Evolutionary conservation across 2,113 vertebrate species (phyloP), one percentile per base, ranked within the genome.

Genomic region (Microcebus lehilahytsara): DNA sequence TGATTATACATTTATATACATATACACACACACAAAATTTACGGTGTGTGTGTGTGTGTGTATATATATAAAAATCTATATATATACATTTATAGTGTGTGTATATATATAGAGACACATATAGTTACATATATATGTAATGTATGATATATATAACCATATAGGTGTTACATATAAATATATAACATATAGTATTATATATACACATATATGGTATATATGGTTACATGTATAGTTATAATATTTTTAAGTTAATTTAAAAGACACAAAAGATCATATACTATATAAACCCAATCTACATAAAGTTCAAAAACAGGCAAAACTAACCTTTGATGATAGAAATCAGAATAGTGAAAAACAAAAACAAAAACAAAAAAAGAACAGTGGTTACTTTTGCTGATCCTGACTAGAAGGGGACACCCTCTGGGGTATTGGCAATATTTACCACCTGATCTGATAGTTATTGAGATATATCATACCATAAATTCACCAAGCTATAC

Each of bases 301-400:
- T n/a, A 19, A 95, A 88, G 67, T 80, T 78, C 56, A 37, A 84
- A 91, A 81, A 32, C 53, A 75, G n/a, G 16, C 46, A 27, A 92
- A 42, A 25, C 9, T 34, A 78, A 90, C 42, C 9, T 72, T 30
- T 3, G 20, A 40, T 27, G 23, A 71, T 0, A 83, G 91, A 86
- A 89, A 74, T 85, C 66, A 34, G 30, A 85, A 86, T 19, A 62
- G n/a, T 11, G 49, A 42, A 42, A 42, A 42, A 42, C 40, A 42
- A 42, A 1, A 42, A 42, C 42, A 42, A 42, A 1, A 42, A 42
- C 42, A 42, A 42, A 42, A 42, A 42, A 42, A 42, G 42, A 42
- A 86, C 27, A 62, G n/a, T 11, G 49, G 71, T 56, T 56, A 49
- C 42, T 64, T 10, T 51, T 34, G 42, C 77, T 42, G 10, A 34